A percentile compares a stretch with the other conserved stretches of the same genome.
Evolutionary conservation across 2,113 vertebrate genomes (phyloP).

Genomic region (Takifugu bimaculatus): DNA sequence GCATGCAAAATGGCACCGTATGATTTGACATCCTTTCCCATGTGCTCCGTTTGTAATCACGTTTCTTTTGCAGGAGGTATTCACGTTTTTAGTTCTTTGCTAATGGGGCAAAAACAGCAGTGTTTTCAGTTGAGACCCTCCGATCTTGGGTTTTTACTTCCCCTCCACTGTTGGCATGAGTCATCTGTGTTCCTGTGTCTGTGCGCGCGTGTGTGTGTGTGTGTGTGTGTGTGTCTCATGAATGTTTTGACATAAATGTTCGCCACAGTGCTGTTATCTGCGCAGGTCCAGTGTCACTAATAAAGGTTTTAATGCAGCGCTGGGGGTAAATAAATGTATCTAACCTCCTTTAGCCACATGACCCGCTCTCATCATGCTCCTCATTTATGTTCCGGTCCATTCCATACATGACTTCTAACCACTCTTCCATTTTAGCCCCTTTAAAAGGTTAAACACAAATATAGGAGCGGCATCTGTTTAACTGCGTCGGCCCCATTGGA

Average conservation of each 20-base stretch:
- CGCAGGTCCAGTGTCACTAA: constrained; percentile 51
- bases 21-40: constrained; percentile 22
- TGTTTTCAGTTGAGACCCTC: constrained; percentile 1
- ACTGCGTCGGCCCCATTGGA: neutral
- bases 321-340: constrained; percentile 37
- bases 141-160: constrained; percentile 28
- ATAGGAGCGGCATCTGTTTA: neutral
- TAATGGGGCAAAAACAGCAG: constrained; percentile 23
- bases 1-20: constrained; percentile 29
- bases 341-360: constrained; percentile 32
- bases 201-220: constrained; percentile 5
- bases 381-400: constrained; percentile 35
- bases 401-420: neutral
- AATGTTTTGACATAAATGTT: too few species aligned
- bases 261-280: neutral
- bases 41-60: constrained; percentile 29
- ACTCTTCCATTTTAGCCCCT: neutral
- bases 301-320: constrained; percentile 43
- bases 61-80: constrained; percentile 53
- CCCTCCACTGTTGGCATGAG: constrained; percentile 35
- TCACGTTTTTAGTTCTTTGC: constrained; percentile 10
- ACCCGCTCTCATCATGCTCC: constrained; percentile 39
- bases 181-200: constrained; percentile 15
- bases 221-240: neutral
- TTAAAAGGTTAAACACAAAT: neutral